Base-by-base conservation (phyloP, 1,140 invertebrate genomes). In the Pentalonia nigronervosa region DNA sequence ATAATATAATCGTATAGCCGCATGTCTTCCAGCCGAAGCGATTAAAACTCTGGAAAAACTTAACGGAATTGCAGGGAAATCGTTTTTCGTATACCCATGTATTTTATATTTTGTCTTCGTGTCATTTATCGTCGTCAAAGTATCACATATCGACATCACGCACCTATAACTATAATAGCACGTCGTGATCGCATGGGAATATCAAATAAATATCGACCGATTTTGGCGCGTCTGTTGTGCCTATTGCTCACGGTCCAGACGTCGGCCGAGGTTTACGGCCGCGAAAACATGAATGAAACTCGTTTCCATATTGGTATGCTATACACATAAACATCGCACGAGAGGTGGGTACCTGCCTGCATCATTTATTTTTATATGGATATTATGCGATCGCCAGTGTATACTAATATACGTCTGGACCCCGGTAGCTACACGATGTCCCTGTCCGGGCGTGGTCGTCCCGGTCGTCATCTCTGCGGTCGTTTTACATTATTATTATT, bases 251-350 rank as follows among this genome's bases (percentile, higher is more conserved):
- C 60, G 60, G 60, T 76, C 60, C 60, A 76, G 60, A 76, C 60
- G 60, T 76, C 60, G n/a, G 60, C n/a, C 60, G 21, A n/a, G 60
- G 60, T 76, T 76, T 76, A 76, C 60, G 60, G 60, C 60, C 60
- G 60, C 60, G 30, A 76, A 76, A 76, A 76, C 60, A 76, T 76
- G 60, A 76, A 76, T 76, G 60, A 76, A 76, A 76, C 60, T 76
- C 60, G 60, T 76, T 76, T 76, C 60, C 60, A n/a, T 76, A 76
- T 76, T 17, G 60, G 60, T 76, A 76, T n/a, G 30, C 60, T 76
- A 76, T n/a, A 4, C 30, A 11, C 30, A 30, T 30, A 67, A 25
- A 76, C 30, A n/a, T n/a, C n/a, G 60, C 7, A 76, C 60, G 60
- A 14, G 60, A 76, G 60, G 30, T 30, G n/a, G 30, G 30, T 76